A percentile compares a stretch with the other conserved stretches of the same genome.
Evolutionary conservation across 2,797 vertebrate genomes (phyloP).

Genomic region (Hephaestus fuliginosus): DNA sequence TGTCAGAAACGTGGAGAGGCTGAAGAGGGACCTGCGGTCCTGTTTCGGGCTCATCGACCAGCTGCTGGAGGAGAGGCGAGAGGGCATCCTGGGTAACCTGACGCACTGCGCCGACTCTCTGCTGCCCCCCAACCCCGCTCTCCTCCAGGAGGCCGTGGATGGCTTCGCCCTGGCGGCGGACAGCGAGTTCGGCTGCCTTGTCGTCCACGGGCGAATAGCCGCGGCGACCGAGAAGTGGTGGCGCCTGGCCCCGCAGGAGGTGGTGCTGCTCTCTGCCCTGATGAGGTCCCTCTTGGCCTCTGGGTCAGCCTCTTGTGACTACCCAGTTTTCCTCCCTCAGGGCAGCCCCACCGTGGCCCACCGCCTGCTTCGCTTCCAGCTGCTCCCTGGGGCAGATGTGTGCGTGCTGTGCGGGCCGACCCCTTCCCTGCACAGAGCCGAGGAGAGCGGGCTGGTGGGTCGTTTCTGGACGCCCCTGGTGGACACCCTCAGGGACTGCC

Average conservation of each 20-base stretch:
- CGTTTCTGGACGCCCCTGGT: slow-evolving; percentile 89
- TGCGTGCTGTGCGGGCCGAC: slow-evolving; percentile 92
- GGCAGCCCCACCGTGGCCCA: slow-evolving; percentile 94
- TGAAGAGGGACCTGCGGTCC: slow-evolving; percentile 92
- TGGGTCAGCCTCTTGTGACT: slow-evolving; percentile 88
- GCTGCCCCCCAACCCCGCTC: slow-evolving; percentile 80
- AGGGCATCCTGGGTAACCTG: slow-evolving; percentile 88
- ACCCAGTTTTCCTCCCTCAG: slow-evolving; percentile 93
- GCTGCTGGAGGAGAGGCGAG: slow-evolving; percentile 85
- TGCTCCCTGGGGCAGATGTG: slow-evolving; percentile 88
- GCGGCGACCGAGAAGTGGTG: slow-evolving; percentile 93
- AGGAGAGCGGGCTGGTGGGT: slow-evolving; percentile 84
- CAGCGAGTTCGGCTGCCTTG: slow-evolving; percentile 90
- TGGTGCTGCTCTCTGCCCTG: slow-evolving; percentile 88
- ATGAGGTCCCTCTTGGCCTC: slow-evolving; percentile 83
- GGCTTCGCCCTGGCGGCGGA: slow-evolving; percentile 87
- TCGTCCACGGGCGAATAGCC: slow-evolving; percentile 85
- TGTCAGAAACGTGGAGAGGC: slow-evolving; percentile 90
- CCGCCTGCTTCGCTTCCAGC: slow-evolving; percentile 90
- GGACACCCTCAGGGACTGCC: slow-evolving; percentile 86
- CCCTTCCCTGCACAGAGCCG: slow-evolving; percentile 86
- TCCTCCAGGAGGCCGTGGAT: slow-evolving; percentile 88
- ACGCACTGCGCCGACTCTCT: slow-evolving; percentile 91
- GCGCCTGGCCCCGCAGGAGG: slow-evolving; percentile 89
- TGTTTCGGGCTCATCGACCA: slow-evolving; percentile 91